These are phyloP conservation scores for Rhamnusium bicolor DNA, from an alignment of 2,888 invertebrate species.

Conservation along the genomic window DNA sequence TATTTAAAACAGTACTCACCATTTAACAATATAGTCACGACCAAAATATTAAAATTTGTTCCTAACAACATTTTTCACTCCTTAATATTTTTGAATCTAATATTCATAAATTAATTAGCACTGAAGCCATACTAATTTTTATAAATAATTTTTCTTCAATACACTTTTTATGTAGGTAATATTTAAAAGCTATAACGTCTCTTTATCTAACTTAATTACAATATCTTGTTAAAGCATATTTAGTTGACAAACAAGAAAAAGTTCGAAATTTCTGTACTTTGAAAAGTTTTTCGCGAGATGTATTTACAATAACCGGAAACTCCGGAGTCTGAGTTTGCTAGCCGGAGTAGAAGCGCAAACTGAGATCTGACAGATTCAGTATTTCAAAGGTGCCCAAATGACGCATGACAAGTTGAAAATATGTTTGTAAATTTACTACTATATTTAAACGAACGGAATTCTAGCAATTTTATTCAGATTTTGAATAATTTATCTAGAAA, in stretches of 20 bases:
- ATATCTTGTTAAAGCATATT: not conserved
- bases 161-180: not conserved
- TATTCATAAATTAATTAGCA: not conserved
- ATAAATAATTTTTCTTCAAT: not conserved
- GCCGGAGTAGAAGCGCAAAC: slow-evolving; percentile 47
- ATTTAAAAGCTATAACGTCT: not conserved
- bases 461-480: too few species aligned
- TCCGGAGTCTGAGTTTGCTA: slow-evolving; percentile 39
- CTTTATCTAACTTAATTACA: not conserved
- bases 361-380: slow-evolving; percentile 34
- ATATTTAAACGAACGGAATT: too few species aligned
- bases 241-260: not conserved
- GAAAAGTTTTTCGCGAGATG: slow-evolving; percentile 4
- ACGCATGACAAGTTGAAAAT: slow-evolving; percentile 51
- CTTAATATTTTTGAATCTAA: not conserved
- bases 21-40: not conserved
- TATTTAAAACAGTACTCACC: not conserved
- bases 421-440: not conserved
- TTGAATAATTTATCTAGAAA: too few species aligned
- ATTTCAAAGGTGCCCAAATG: slow-evolving; percentile 38
- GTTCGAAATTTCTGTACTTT: not conserved
- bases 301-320: slow-evolving; percentile 18
- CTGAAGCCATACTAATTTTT: not conserved
- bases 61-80: slow-evolving; percentile 5
- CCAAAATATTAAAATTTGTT: not conserved